Evolutionary conservation across 2,797 vertebrate genomes (phyloP), one percentile per base, ranked within the genome.

Genomic region (Gouania willdenowi): DNA sequence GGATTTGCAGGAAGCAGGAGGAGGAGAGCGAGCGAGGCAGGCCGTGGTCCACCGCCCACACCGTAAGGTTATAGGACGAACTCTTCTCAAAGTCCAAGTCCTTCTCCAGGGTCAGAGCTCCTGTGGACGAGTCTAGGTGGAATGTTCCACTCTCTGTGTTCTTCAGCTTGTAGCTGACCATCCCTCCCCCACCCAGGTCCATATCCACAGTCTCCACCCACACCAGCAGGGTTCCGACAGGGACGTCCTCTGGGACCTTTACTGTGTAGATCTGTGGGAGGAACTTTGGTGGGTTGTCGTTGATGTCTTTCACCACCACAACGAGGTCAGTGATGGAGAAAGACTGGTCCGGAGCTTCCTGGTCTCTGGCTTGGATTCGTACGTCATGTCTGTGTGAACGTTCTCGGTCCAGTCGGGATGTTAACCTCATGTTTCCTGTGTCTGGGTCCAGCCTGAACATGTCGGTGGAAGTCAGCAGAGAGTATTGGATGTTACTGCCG

Each of bases 211-310:
- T 92, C 65, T 98, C 94, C 40, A 98, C 67, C 85, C 97, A 98
- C 1, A 94, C 74, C 0, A 99, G 66, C 10, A 91, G 41, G 0
- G 91, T 92, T 4, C 93, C 94, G 3, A 88, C 64, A 0, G 95
- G 95, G 16, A 94, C 55, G 45, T 98, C 95, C 52, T 99, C 97
- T 0, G 92, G 92, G 53, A 94, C 85, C 67, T 91, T 94, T 48
- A 97, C 80, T 9, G 71, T 90, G 71, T 89, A 91, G 27, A 85
- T 23, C 35, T 81, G 85, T 26, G 91, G 91, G 26, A 88, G 64
- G 61, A 97, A 99, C 28, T 86, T 91, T 0, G 97, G 97, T 5
- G 90, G 83, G 57, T 96, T 95, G 82, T 99, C 97, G 12, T 99
- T 99, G 11, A 89, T 47, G 49, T 99, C 97, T 58, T 92, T 85